phyloP scores from a whole-genome alignment of 2,888 invertebrate genomes.

The Amaurobius ferox region DNA sequence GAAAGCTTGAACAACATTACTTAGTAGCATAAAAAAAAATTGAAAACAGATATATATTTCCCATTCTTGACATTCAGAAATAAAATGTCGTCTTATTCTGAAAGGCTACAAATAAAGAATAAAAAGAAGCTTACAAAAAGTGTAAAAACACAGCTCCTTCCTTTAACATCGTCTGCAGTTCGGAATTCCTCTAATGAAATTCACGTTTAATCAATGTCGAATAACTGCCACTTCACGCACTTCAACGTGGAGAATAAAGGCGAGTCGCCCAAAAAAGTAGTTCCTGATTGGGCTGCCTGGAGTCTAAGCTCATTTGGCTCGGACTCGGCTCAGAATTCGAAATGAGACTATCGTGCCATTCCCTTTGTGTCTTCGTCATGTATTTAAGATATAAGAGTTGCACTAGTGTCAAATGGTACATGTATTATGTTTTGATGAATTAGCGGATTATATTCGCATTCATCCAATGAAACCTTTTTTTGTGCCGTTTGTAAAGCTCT shows the following conservation, averaged over 20 bases:
- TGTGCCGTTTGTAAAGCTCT: slow-evolving; percentile 22
- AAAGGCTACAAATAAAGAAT: neutral
- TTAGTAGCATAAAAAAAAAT: neutral
- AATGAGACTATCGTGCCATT: slow-evolving; percentile 31
- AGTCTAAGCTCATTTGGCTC: slow-evolving; percentile 58
- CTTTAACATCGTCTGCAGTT: neutral
- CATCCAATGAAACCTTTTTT: slow-evolving; percentile 19
- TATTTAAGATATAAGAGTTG: slow-evolving; percentile 41
- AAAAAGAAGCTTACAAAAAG: neutral
- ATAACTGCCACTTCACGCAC: slow-evolving; percentile 50
- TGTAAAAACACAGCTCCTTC: neutral
- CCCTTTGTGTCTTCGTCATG: slow-evolving; percentile 37
- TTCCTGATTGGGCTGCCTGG: slow-evolving; percentile 42
- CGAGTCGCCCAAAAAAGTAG: slow-evolving; percentile 28
- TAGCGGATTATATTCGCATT: slow-evolving; percentile 54
- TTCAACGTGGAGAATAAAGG: slow-evolving; percentile 29
- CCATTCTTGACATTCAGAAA: neutral
- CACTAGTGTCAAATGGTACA: slow-evolving; percentile 52
- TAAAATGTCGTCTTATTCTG: neutral
- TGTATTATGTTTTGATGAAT: slow-evolving; percentile 69
- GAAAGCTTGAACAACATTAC: no score
- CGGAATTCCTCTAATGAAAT: slow-evolving; percentile 60
- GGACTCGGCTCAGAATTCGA: slow-evolving; percentile 33
- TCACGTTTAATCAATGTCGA: slow-evolving; percentile 65
- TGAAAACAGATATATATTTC: no score